Percentiles rank a stretch among this genome's conserved stretches.
Conservation (phyloP, 2,113 vertebrate species). For the Halichoeres trimaculatus region DNA sequence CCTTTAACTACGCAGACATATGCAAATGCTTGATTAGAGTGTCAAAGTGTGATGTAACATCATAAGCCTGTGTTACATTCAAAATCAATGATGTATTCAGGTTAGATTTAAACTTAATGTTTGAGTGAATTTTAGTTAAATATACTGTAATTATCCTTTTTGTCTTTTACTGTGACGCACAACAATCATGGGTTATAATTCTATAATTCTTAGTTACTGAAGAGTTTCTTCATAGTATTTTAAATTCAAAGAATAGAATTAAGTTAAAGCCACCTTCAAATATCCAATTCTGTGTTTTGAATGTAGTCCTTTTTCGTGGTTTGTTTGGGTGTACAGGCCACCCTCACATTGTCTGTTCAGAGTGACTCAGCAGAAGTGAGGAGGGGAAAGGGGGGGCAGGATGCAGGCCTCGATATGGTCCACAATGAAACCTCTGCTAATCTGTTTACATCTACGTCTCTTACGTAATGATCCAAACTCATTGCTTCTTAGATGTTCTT, state of each 20-base stretch:
- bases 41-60: background rate
- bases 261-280: background rate
- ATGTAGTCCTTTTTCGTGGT: background rate
- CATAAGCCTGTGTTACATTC: background rate
- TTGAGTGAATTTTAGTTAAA: background rate
- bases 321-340: background rate
- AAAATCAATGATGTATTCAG: background rate
- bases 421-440: slow-evolving; percentile 52
- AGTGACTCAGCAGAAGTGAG: slow-evolving; percentile 65
- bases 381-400: slow-evolving; percentile 3
- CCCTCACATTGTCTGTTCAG: slow-evolving; percentile 24
- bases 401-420: slow-evolving; percentile 15
- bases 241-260: background rate
- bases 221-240: background rate
- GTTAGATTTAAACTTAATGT: too few relatives aligned
- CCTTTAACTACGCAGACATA: background rate
- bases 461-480: slow-evolving; percentile 26
- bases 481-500: background rate
- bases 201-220: background rate
- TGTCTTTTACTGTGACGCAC: background rate
- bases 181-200: background rate
- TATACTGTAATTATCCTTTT: background rate
- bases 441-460: slow-evolving; percentile 46
- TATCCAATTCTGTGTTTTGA: background rate
- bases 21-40: background rate